Percentiles rank a stretch among this genome's conserved stretches.
These are phyloP conservation scores for Dynastes maya DNA, from an alignment of 2,888 invertebrate genomes.

Conservation along the genomic window DNA sequence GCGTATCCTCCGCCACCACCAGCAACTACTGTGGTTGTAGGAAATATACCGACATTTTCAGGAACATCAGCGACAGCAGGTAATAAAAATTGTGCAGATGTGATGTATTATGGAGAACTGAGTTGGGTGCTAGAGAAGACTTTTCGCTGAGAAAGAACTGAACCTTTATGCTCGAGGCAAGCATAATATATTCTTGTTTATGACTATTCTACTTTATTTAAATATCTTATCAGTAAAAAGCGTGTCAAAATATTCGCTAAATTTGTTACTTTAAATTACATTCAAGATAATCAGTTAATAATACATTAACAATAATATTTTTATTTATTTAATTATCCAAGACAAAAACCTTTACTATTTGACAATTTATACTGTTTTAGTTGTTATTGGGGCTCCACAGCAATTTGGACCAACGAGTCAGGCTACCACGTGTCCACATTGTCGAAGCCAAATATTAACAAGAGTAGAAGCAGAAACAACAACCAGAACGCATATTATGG, in stretches of 20 bases:
- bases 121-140: background rate
- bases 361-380: constrained; percentile 10
- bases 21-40: constrained; percentile 36
- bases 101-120: too few species aligned
- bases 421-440: constrained; percentile 69
- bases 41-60: constrained; percentile 44
- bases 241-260: too few species aligned
- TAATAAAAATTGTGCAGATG: constrained; percentile 4
- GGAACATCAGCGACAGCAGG: constrained; percentile 27
- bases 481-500: constrained; percentile 71
- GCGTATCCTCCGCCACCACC: constrained; percentile 50
- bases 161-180: too few species aligned
- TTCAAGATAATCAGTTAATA: too few species aligned
- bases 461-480: constrained; percentile 67
- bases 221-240: too few species aligned
- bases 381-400: constrained; percentile 44
- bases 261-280: too few species aligned
- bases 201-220: too few species aligned
- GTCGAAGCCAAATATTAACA: constrained; percentile 68
- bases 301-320: too few species aligned
- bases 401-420: constrained; percentile 67
- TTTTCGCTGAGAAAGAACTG: background rate
- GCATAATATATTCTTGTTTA: too few species aligned
- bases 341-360: too few species aligned
- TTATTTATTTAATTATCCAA: too few species aligned